phyloP scores from a whole-genome alignment of 2,113 vertebrate species.

The Atractosteus spatula region DNA sequence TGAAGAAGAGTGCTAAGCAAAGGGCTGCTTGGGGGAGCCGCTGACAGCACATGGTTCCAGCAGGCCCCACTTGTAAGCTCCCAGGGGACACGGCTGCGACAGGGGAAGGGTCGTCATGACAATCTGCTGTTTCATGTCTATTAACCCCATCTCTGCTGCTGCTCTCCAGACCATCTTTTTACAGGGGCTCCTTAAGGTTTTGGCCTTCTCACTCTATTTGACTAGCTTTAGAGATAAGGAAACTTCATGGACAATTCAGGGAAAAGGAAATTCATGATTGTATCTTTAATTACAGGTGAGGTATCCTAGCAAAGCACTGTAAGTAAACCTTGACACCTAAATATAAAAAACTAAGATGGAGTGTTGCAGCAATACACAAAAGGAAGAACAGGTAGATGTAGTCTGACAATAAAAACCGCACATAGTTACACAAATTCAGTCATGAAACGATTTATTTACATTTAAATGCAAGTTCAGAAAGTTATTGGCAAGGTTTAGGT shows the following conservation, averaged over 20 bases:
- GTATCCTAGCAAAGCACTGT: background rate
- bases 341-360: background rate
- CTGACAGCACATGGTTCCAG: conserved; percentile 24
- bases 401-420: too few relatives aligned
- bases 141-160: conserved; percentile 22
- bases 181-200: too few relatives aligned
- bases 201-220: too few relatives aligned
- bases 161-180: background rate
- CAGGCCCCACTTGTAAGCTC: conserved; percentile 18
- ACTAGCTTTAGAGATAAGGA: too few relatives aligned
- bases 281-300: background rate
- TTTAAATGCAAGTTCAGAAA: too few relatives aligned
- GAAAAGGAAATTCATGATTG: too few relatives aligned
- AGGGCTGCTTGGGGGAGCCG: conserved; percentile 12
- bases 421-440: too few relatives aligned
- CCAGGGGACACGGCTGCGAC: conserved; percentile 15
- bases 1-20: conserved; percentile 15
- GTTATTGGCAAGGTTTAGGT: too few relatives aligned
- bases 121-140: conserved; percentile 13
- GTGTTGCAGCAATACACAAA: too few relatives aligned
- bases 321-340: background rate
- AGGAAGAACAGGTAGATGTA: too few relatives aligned
- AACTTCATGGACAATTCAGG: too few relatives aligned
- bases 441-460: too few relatives aligned
- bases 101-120: conserved; percentile 20